A percentile compares a stretch with the other conserved stretches of the same genome.
Evolutionary conservation across 2,888 invertebrate genomes (phyloP).

Genomic region (Bellardia bayeri): DNA sequence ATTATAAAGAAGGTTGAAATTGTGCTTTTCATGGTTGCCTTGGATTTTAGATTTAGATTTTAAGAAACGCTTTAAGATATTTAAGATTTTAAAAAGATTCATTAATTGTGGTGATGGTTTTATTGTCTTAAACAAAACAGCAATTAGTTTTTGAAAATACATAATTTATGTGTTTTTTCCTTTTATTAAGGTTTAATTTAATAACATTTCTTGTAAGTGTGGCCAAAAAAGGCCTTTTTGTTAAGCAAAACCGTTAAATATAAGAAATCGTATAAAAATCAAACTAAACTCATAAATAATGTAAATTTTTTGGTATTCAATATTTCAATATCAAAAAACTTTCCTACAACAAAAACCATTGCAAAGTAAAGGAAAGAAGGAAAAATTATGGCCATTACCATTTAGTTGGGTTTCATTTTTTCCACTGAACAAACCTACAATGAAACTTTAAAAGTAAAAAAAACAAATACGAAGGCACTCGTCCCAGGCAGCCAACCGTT

Average conservation of each 20-base stretch:
- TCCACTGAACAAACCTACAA: neutral
- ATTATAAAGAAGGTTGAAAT: slow-evolving; percentile 63
- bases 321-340: slow-evolving; percentile 49
- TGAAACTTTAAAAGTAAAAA: neutral
- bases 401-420: neutral
- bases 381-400: slow-evolving; percentile 19
- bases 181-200: neutral
- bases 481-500: slow-evolving; percentile 37
- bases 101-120: neutral
- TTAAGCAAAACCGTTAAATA: neutral
- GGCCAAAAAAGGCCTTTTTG: no score
- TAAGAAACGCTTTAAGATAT: slow-evolving; percentile 4
- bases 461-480: slow-evolving; percentile 16
- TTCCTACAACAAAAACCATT: neutral
- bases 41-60: neutral
- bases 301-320: slow-evolving; percentile 40
- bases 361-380: neutral
- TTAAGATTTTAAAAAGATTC: slow-evolving; percentile 16
- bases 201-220: no score
- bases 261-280: slow-evolving; percentile 21
- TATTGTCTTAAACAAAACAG: neutral
- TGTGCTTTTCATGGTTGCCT: neutral
- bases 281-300: slow-evolving; percentile 59
- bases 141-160: slow-evolving; percentile 31
- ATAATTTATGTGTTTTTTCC: slow-evolving; percentile 10